These are phyloP conservation scores for Colistium nudipinnis DNA, from an alignment of 2,113 vertebrate genomes.

Conservation along the genomic window DNA sequence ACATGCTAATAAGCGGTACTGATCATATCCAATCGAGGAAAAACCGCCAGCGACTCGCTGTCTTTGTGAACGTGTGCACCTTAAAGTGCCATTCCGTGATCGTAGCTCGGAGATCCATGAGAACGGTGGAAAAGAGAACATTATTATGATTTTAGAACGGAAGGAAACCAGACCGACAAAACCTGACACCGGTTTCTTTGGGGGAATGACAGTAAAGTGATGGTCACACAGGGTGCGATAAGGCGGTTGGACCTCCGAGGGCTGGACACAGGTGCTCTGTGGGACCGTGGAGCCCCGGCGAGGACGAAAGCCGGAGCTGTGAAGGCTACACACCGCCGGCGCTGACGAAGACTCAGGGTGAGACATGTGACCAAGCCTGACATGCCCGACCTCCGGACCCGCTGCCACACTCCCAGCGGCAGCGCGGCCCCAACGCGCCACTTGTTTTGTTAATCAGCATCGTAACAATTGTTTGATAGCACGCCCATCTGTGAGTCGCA, in stretches of 20 bases:
- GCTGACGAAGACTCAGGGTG: too few species aligned
- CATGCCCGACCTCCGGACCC: constrained; percentile 50
- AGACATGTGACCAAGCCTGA: too few species aligned
- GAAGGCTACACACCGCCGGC: constrained; percentile 10
- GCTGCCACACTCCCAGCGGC: constrained; percentile 39
- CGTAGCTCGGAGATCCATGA: constrained; percentile 41
- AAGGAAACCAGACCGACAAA: too few species aligned
- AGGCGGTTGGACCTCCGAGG: constrained; percentile 19
- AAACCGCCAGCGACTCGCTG: constrained; percentile 26
- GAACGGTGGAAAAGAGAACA: neutral
- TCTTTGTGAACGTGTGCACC: neutral
- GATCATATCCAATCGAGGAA: constrained; percentile 66
- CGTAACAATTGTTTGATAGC: constrained; percentile 8
- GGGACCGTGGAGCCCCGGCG: constrained; percentile 24
- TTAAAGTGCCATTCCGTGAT: constrained; percentile 36
- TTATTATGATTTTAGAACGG: too few species aligned
- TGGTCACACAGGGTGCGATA: constrained; percentile 57
- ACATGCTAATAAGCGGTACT: constrained; percentile 59
- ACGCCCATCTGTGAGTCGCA: neutral
- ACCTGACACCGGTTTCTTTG: too few species aligned
- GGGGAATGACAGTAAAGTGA: neutral
- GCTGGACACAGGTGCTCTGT: constrained; percentile 65
- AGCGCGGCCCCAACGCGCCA: constrained; percentile 38
- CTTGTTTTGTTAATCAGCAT: constrained; percentile 44
- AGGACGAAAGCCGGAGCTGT: constrained; percentile 38